Percentiles rank a stretch among this genome's conserved stretches.
phyloP scores from a whole-genome alignment of 2,888 invertebrate genomes.

The Chrysolina haemoptera region DNA sequence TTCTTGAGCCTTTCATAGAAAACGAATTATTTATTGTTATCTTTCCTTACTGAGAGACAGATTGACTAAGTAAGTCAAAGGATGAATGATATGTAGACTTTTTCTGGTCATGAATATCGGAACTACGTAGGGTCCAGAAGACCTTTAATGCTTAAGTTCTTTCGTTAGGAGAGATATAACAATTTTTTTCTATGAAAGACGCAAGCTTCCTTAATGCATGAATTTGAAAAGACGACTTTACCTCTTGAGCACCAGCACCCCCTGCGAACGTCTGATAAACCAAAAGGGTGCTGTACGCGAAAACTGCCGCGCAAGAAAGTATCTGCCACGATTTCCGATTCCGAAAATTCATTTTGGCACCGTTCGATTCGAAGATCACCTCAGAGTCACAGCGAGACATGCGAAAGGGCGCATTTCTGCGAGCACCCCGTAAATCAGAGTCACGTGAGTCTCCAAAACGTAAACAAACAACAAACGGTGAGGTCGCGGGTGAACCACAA shows the following conservation, averaged over 20 bases:
- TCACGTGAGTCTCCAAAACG: slow-evolving; percentile 20
- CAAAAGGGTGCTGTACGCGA: slow-evolving; percentile 65
- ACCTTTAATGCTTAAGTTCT: too few species aligned
- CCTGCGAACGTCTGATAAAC: slow-evolving; percentile 66
- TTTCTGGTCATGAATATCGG: too few species aligned
- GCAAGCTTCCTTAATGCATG: too few species aligned
- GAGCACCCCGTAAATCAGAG: slow-evolving; percentile 31
- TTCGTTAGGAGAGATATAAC: too few species aligned
- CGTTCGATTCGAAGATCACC: slow-evolving; percentile 55
- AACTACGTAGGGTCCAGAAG: too few species aligned
- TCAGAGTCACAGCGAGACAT: slow-evolving; percentile 60
- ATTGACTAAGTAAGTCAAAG: too few species aligned
- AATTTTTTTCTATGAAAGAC: too few species aligned
- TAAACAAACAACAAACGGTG: slow-evolving; percentile 28
- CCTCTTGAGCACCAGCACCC: slow-evolving; percentile 56
- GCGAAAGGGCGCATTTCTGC: slow-evolving; percentile 32
- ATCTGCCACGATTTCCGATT: slow-evolving; percentile 65
- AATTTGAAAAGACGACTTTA: slow-evolving; percentile 31
- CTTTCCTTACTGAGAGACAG: too few species aligned
- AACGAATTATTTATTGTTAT: too few species aligned
- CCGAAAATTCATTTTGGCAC: slow-evolving; percentile 64
- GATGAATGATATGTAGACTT: too few species aligned
- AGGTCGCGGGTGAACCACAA: background rate
- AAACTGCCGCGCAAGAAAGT: slow-evolving; percentile 62
- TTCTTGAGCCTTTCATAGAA: too few species aligned